These are phyloP conservation scores for Lepidurus packardi DNA, from an alignment of 1,140 invertebrate species.

Conservation along the genomic window DNA sequence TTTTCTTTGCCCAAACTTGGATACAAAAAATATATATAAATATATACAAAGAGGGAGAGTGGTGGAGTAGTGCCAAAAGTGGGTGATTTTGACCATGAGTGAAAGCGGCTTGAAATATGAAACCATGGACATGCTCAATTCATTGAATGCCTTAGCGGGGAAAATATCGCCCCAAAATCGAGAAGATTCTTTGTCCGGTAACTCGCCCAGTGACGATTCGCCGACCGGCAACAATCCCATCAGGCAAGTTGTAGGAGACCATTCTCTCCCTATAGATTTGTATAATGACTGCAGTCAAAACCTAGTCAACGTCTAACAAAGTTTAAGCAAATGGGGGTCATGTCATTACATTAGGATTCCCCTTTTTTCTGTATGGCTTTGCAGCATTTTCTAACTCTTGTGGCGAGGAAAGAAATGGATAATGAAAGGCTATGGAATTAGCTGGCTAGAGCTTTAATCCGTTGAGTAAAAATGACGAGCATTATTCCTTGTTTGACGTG, in stretches of 20 bases:
- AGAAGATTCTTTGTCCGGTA: slow-evolving; percentile 26
- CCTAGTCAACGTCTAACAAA: too few relatives aligned
- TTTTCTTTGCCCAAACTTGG: not conserved
- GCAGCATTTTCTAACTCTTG: too few relatives aligned
- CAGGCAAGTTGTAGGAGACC: slow-evolving; percentile 7
- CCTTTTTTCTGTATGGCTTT: too few relatives aligned
- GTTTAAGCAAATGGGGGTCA: too few relatives aligned
- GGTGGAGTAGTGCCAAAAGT: slow-evolving; percentile 9
- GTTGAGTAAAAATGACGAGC: not conserved
- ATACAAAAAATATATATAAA: not conserved
- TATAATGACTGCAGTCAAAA: not conserved
- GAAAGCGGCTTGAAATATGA: slow-evolving; percentile 12
- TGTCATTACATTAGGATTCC: too few relatives aligned
- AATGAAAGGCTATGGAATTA: too few relatives aligned
- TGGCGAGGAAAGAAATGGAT: too few relatives aligned
- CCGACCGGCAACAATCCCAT: slow-evolving; percentile 24
- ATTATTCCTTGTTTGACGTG: not conserved
- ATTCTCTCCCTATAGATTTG: not conserved
- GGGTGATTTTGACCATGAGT: slow-evolving; percentile 5
- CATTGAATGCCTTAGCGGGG: slow-evolving; percentile 38
- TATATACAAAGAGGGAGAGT: not conserved
- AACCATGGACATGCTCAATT: slow-evolving; percentile 38
- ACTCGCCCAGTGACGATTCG: slow-evolving; percentile 28
- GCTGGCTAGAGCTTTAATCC: not conserved
- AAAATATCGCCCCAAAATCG: slow-evolving; percentile 40